Percentiles rank a stretch among this genome's conserved stretches.
Conservation (phyloP, 2,797 vertebrate genomes). For the Arctocebus calabarensis region DNA sequence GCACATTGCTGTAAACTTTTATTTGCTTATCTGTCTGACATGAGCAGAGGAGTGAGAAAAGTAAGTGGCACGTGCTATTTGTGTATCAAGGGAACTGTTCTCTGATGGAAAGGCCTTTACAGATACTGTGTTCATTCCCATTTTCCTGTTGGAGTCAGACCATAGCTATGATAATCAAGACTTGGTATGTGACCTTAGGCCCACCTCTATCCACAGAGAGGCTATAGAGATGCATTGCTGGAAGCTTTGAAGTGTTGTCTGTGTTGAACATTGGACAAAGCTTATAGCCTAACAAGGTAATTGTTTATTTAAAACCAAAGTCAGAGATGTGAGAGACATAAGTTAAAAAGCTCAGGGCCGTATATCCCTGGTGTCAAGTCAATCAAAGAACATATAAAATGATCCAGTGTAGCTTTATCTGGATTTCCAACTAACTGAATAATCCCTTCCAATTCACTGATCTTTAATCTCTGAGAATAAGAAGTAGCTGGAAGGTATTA, state of each 20-base stretch:
- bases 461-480: slow-evolving; percentile 61
- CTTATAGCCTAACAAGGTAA: slow-evolving; percentile 36
- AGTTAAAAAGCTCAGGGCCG: slow-evolving; percentile 55
- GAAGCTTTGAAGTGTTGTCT: slow-evolving; percentile 2
- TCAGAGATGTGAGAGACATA: slow-evolving; percentile 47
- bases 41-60: neutral
- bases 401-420: slow-evolving; percentile 62
- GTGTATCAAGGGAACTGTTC: neutral
- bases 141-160: slow-evolving; percentile 23
- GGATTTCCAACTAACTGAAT: slow-evolving; percentile 30
- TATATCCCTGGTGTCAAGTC: slow-evolving; percentile 64
- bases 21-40: slow-evolving; percentile 22
- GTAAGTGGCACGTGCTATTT: neutral
- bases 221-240: neutral
- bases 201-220: slow-evolving; percentile 8
- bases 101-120: neutral
- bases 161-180: neutral
- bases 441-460: slow-evolving; percentile 59
- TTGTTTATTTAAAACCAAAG: slow-evolving; percentile 57
- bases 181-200: slow-evolving; percentile 22
- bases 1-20: neutral
- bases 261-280: slow-evolving; percentile 27
- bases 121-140: slow-evolving; percentile 36
- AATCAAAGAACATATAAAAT: slow-evolving; percentile 67
- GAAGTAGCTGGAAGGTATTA: slow-evolving; percentile 63